phyloP scores from a whole-genome alignment of 2,888 invertebrate species.

The Therioaphis trifolii region DNA sequence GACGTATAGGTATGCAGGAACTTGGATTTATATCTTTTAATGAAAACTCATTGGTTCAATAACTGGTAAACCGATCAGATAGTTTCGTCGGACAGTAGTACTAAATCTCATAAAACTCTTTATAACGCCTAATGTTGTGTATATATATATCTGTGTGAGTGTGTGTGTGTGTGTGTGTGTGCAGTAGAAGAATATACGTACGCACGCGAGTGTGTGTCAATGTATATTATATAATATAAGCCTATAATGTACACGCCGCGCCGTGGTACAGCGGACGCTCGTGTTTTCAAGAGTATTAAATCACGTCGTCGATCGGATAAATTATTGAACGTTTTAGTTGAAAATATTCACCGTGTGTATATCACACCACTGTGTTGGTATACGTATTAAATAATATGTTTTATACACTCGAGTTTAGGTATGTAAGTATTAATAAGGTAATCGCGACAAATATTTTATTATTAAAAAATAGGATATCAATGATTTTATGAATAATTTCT shows the following conservation, averaged over 20 bases:
- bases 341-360: neutral
- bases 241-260: neutral
- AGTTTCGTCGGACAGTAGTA: conserved; percentile 41
- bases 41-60: conserved; percentile 55
- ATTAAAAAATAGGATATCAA: too few relatives aligned
- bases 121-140: conserved; percentile 41
- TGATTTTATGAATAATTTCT: too few relatives aligned
- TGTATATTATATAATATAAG: too few relatives aligned
- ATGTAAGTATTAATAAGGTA: too few relatives aligned
- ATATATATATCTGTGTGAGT: neutral
- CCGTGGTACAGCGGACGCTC: neutral
- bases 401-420: too few relatives aligned
- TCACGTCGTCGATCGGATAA: conserved; percentile 37
- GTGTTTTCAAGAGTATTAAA: conserved; percentile 31
- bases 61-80: conserved; percentile 39
- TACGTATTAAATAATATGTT: too few relatives aligned
- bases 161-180: too few relatives aligned
- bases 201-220: too few relatives aligned
- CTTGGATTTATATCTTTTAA: conserved; percentile 40
- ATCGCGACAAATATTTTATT: too few relatives aligned
- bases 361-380: too few relatives aligned
- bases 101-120: conserved; percentile 32
- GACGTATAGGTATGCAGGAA: neutral
- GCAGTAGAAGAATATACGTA: too few relatives aligned
- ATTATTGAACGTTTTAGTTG: conserved; percentile 25